phyloP scores from a whole-genome alignment of 2,797 vertebrate genomes.

The Gymnoscopelus microlampas region DNA sequence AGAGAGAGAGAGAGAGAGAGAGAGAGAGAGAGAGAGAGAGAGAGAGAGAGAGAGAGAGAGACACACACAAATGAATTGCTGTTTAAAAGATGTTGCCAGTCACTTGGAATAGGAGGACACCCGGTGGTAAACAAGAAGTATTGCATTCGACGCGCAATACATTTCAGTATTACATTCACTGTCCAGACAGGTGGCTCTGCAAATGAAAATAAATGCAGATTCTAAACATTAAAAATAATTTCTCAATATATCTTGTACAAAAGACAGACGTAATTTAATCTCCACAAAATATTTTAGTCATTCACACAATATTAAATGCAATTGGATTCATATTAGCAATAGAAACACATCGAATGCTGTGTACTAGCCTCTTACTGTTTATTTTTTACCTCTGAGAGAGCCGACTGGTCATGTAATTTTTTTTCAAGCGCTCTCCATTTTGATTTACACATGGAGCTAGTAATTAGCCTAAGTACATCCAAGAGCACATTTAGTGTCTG shows the following conservation, averaged over 20 bases:
- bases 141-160: conserved; percentile 14
- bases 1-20: conserved; percentile 3
- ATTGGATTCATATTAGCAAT: background rate
- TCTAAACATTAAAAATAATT: too few relatives aligned
- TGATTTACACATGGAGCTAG: conserved; percentile 16
- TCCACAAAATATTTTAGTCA: too few relatives aligned
- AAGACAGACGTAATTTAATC: background rate
- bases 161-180: background rate
- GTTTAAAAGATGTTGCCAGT: conserved; percentile 21
- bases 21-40: conserved; percentile 1
- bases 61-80: conserved; percentile 20
- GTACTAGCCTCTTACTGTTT: too few relatives aligned
- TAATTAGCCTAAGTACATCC: conserved; percentile 34
- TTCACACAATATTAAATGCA: too few relatives aligned
- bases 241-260: too few relatives aligned
- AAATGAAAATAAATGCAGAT: too few relatives aligned
- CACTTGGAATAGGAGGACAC: conserved; percentile 64
- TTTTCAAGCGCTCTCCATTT: background rate
- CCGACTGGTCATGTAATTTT: too few relatives aligned
- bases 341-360: background rate
- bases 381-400: too few relatives aligned
- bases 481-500: conserved; percentile 4
- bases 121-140: conserved; percentile 63
- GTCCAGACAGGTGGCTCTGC: background rate
- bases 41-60: conserved; percentile 15